Evolutionary conservation across 1,140 invertebrate species (phyloP).

Genomic region (Hermetia illucens): DNA sequence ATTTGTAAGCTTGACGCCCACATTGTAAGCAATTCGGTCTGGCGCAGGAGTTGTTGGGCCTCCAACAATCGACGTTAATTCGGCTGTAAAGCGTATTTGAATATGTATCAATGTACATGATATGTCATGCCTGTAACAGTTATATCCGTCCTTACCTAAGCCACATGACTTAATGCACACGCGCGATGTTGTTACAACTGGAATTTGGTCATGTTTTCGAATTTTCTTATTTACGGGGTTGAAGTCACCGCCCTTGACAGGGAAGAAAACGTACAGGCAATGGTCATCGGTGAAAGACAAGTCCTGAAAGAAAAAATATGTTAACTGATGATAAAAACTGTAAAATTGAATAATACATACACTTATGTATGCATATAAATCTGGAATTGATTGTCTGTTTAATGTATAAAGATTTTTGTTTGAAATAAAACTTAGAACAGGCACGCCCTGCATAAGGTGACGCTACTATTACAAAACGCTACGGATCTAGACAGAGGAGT

Average conservation of each 20-base stretch:
- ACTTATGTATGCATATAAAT: too few relatives aligned
- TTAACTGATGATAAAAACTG: too few relatives aligned
- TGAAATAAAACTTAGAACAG: too few relatives aligned
- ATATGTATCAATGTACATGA: too few relatives aligned
- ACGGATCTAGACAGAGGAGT: too few relatives aligned
- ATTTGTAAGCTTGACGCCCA: constrained; percentile 59
- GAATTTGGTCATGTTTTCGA: constrained; percentile 61
- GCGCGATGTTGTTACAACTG: constrained; percentile 59
- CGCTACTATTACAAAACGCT: too few relatives aligned
- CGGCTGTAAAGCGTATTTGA: too few relatives aligned
- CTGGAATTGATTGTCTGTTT: too few relatives aligned
- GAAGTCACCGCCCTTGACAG: constrained; percentile 67
- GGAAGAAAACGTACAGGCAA: constrained; percentile 81
- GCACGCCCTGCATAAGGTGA: too few relatives aligned
- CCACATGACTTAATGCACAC: constrained; percentile 74
- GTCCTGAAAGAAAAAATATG: constrained; percentile 39
- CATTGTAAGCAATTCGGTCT: constrained; percentile 47
- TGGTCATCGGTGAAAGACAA: constrained; percentile 67
- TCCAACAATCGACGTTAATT: constrained; percentile 35
- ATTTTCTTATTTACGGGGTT: constrained; percentile 76
- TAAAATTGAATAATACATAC: constrained; percentile 3
- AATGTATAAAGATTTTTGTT: too few relatives aligned
- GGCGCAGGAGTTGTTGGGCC: constrained; percentile 44
- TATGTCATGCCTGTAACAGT: too few relatives aligned
- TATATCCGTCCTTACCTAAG: constrained; percentile 41